Conservation (phyloP, 1,140 invertebrate genomes). For the Zaprionus gabonicus region DNA sequence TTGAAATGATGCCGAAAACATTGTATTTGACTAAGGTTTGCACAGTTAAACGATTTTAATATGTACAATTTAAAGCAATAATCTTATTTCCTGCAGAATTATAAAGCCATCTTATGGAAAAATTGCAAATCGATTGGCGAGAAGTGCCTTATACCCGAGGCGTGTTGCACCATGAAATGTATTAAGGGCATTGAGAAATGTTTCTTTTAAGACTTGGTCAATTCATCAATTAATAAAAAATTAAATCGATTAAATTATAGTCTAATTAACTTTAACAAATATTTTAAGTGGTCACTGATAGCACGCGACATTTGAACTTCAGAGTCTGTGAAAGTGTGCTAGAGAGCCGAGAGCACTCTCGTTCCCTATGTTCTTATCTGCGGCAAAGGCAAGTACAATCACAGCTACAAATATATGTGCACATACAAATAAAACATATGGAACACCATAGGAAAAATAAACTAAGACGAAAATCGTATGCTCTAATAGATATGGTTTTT, state of each 20-base stretch:
- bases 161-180: neutral
- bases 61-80: too few relatives aligned
- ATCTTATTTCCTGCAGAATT: too few relatives aligned
- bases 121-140: neutral
- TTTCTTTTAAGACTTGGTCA: neutral
- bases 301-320: slow-evolving; percentile 21
- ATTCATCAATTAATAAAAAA: slow-evolving; percentile 21
- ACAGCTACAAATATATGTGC: neutral
- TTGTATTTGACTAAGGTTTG: neutral
- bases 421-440: neutral
- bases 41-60: too few relatives aligned
- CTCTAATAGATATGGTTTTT: neutral
- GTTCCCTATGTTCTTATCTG: slow-evolving; percentile 26
- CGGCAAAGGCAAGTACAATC: neutral
- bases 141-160: neutral
- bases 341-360: slow-evolving; percentile 19
- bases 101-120: neutral
- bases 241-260: slow-evolving; percentile 33
- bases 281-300: slow-evolving; percentile 37
- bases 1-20: neutral
- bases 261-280: slow-evolving; percentile 42
- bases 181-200: neutral
- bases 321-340: slow-evolving; percentile 37
- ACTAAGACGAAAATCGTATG: neutral
- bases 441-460: neutral